phyloP scores from a whole-genome alignment of 2,113 vertebrate species.

The Ptilonorhynchus violaceus region DNA sequence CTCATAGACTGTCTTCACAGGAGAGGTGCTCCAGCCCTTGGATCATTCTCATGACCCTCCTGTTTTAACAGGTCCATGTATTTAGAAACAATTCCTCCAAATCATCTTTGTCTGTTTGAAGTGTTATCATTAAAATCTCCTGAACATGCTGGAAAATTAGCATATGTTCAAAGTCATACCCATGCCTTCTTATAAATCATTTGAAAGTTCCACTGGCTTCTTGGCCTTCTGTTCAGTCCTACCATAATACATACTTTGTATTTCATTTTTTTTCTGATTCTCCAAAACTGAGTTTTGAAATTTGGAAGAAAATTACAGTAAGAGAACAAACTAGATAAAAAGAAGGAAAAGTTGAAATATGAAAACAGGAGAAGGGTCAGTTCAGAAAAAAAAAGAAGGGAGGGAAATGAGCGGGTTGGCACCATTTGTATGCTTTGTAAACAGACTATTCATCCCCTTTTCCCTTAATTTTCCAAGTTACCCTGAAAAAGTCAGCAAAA shows the following conservation, averaged over 20 bases:
- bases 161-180: background rate
- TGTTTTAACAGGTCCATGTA: background rate
- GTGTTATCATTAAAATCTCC: background rate
- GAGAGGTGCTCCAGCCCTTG: background rate
- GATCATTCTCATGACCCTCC: background rate
- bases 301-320: background rate
- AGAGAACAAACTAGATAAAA: background rate
- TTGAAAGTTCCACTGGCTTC: background rate
- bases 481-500: background rate
- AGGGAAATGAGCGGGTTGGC: background rate
- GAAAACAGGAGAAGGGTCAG: background rate
- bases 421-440: background rate
- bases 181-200: background rate
- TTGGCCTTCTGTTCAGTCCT: background rate
- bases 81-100: background rate
- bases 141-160: background rate
- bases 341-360: background rate
- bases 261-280: background rate
- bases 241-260: background rate
- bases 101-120: background rate
- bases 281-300: background rate
- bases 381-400: background rate
- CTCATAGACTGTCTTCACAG: background rate
- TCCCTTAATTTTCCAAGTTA: background rate
- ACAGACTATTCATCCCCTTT: background rate